Evolutionary conservation across 1,140 invertebrate species (phyloP).

Genomic region (Mizuhopecten yessoensis): DNA sequence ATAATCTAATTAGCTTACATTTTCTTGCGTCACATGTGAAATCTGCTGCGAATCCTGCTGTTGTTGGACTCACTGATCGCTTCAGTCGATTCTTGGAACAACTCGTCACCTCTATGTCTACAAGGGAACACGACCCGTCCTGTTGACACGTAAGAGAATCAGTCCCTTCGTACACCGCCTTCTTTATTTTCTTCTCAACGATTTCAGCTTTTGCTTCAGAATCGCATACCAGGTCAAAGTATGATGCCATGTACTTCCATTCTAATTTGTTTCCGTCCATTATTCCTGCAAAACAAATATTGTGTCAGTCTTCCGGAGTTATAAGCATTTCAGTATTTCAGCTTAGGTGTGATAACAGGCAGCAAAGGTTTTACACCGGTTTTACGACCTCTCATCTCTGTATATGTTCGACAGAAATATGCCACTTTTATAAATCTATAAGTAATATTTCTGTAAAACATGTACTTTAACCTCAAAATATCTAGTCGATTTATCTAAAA

Average conservation of each 20-base stretch:
- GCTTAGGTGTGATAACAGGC: too few species aligned
- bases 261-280: neutral
- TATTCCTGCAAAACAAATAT: conserved; percentile 10
- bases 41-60: conserved; percentile 43
- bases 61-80: neutral
- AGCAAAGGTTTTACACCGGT: too few species aligned
- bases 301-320: neutral
- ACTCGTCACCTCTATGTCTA: neutral
- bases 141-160: neutral
- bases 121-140: conserved; percentile 11
- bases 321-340: too few species aligned
- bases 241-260: conserved; percentile 37
- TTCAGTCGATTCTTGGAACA: conserved; percentile 27
- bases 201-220: neutral
- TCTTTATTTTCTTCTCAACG: neutral
- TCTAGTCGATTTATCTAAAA: too few species aligned
- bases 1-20: conserved; percentile 46
- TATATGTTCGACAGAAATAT: too few species aligned
- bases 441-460: too few species aligned
- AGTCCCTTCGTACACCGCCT: neutral
- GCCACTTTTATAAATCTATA: too few species aligned
- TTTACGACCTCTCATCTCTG: too few species aligned
- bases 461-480: too few species aligned
- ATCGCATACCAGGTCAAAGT: conserved; percentile 44
- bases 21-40: conserved; percentile 44